These are phyloP conservation scores for Penelope pileata DNA, from an alignment of 2,113 vertebrate genomes.

Conservation along the genomic window DNA sequence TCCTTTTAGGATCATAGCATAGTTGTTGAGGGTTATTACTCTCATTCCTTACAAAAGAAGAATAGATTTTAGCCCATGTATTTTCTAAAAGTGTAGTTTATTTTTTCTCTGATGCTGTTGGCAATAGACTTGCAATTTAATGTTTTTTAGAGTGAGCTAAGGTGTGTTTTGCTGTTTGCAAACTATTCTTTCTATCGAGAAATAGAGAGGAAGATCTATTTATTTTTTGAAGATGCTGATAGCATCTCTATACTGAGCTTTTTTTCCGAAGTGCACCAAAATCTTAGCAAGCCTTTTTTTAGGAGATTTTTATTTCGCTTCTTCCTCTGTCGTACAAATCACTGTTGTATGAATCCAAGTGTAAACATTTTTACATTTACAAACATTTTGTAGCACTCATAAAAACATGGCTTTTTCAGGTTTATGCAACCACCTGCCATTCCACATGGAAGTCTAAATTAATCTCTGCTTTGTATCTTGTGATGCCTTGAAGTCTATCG, in stretches of 20 bases:
- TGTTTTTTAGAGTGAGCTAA: background rate
- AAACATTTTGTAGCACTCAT: background rate
- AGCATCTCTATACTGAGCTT: background rate
- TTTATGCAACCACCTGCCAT: background rate
- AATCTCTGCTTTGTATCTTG: background rate
- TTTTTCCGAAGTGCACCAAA: background rate
- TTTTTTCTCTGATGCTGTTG: background rate
- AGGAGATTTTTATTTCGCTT: background rate
- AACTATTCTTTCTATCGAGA: background rate
- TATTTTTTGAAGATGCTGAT: background rate
- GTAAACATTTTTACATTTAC: background rate
- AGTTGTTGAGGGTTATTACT: background rate
- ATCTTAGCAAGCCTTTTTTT: background rate
- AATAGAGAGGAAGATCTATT: background rate
- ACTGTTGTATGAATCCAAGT: background rate
- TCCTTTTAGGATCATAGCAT: background rate
- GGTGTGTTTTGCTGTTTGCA: background rate
- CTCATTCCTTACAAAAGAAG: background rate
- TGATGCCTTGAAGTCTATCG: rapidly evolving
- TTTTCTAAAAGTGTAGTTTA: background rate
- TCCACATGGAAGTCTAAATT: background rate
- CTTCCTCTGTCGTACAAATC: background rate
- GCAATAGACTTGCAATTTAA: background rate
- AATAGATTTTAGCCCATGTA: background rate
- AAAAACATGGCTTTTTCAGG: background rate